Percentiles rank a stretch among this genome's conserved stretches.
Conservation (phyloP, 2,113 vertebrate genomes). For the Corythornis cristatus region DNA sequence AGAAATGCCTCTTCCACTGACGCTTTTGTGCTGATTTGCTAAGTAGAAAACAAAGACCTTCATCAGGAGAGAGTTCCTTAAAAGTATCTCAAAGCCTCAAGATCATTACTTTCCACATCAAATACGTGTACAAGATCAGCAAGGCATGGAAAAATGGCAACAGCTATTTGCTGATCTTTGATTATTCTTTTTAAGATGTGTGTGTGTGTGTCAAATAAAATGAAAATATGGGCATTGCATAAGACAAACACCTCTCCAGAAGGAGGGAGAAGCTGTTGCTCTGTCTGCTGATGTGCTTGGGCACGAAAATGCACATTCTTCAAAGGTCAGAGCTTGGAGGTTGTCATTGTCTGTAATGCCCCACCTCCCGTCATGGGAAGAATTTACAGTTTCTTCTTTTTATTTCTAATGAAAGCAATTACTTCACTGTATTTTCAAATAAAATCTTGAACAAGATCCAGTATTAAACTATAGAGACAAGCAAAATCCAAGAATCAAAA, state of each 20-base stretch:
- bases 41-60: not conserved
- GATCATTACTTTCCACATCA: not conserved
- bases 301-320: not conserved
- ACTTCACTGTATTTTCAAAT: not conserved
- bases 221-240: not conserved
- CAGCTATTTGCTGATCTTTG: not conserved
- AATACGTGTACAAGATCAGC: not conserved
- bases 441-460: not conserved
- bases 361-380: not conserved
- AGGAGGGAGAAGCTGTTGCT: not conserved
- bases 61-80: not conserved
- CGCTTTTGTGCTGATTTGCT: not conserved
- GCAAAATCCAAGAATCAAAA: not conserved
- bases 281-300: not conserved
- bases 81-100: not conserved
- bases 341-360: accelerated
- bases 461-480: not conserved
- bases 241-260: not conserved
- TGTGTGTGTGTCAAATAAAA: not conserved
- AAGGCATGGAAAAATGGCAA: not conserved
- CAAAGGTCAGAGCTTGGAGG: not conserved
- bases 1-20: not conserved
- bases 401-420: not conserved
- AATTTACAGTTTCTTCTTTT: not conserved
- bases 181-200: not conserved